Percentiles rank a stretch among this genome's conserved stretches.
phyloP scores from a whole-genome alignment of 2,113 vertebrate species.

The Microtus pennsylvanicus region DNA sequence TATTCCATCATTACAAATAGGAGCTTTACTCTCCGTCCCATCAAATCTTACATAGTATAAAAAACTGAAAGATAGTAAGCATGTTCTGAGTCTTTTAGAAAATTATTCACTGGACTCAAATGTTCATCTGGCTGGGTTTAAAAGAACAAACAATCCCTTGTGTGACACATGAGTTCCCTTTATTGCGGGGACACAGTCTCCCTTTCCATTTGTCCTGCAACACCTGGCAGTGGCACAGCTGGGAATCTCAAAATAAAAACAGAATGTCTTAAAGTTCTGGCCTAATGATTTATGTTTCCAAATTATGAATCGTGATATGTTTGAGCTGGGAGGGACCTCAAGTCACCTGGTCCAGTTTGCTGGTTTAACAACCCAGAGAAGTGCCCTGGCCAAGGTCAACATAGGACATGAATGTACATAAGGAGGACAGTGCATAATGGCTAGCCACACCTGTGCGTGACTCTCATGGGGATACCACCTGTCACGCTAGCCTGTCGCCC shows the following conservation, averaged over 20 bases:
- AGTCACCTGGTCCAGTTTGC: not conserved
- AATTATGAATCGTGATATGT: slow-evolving; percentile 15
- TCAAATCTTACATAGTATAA: not conserved
- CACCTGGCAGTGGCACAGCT: too few species aligned
- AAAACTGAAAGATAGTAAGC: not conserved
- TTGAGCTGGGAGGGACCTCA: not conserved
- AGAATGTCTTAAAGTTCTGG: not conserved
- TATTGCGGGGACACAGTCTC: not conserved
- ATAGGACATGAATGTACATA: accelerated
- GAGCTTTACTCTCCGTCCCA: not conserved
- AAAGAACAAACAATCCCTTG: not conserved
- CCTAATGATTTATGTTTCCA: not conserved
- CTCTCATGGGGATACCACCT: not conserved
- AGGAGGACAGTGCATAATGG: not conserved
- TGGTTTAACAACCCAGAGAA: not conserved
- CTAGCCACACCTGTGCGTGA: not conserved
- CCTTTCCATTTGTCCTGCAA: not conserved
- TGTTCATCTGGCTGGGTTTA: slow-evolving; percentile 1
- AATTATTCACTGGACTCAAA: not conserved
- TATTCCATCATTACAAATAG: not conserved
- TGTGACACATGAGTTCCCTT: not conserved
- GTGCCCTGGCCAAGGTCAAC: not conserved
- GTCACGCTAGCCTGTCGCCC: not conserved
- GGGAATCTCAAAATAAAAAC: not conserved
- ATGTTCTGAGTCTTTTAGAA: not conserved